phyloP scores from a whole-genome alignment of 1,140 invertebrate genomes.

The Drosophila grimshawi region DNA sequence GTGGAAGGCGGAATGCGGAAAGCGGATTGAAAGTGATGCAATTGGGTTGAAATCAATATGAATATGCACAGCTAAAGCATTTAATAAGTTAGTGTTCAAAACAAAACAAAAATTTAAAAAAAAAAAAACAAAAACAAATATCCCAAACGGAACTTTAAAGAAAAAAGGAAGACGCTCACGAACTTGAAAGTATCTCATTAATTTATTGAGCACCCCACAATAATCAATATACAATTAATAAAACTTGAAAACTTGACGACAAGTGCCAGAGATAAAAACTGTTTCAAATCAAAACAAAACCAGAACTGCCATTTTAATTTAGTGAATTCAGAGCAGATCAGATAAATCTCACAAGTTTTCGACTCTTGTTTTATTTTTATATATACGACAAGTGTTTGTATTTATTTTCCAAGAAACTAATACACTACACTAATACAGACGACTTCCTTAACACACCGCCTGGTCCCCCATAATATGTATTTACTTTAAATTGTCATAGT shows the following conservation, averaged over 20 bases:
- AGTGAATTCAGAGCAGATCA: slow-evolving; percentile 49
- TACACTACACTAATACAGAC: slow-evolving; percentile 14
- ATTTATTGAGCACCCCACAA: slow-evolving; percentile 19
- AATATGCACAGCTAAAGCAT: slow-evolving; percentile 48
- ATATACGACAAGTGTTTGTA: slow-evolving; percentile 63
- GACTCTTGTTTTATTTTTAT: slow-evolving; percentile 43
- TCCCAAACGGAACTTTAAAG: slow-evolving; percentile 1
- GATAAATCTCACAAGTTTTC: not conserved
- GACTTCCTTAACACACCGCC: slow-evolving; percentile 23
- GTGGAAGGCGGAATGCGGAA: not conserved
- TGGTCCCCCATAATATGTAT: slow-evolving; percentile 40
- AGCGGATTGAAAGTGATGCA: not conserved
- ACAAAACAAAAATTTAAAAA: slow-evolving; percentile 23
- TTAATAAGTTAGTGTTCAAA: slow-evolving; percentile 48
- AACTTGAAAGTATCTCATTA: slow-evolving; percentile 38
- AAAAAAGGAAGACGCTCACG: not conserved
- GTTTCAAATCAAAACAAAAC: slow-evolving; percentile 17
- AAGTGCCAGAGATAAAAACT: slow-evolving; percentile 29
- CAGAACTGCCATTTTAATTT: slow-evolving; percentile 80
- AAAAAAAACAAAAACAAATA: slow-evolving; percentile 12
- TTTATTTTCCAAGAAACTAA: slow-evolving; percentile 65
- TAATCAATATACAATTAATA: slow-evolving; percentile 38
- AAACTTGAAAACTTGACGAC: slow-evolving; percentile 11
- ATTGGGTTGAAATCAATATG: slow-evolving; percentile 24
- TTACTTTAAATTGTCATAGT: slow-evolving; percentile 72